phyloP scores from a whole-genome alignment of 2,113 vertebrate species.

The Athene cunicularia region DNA sequence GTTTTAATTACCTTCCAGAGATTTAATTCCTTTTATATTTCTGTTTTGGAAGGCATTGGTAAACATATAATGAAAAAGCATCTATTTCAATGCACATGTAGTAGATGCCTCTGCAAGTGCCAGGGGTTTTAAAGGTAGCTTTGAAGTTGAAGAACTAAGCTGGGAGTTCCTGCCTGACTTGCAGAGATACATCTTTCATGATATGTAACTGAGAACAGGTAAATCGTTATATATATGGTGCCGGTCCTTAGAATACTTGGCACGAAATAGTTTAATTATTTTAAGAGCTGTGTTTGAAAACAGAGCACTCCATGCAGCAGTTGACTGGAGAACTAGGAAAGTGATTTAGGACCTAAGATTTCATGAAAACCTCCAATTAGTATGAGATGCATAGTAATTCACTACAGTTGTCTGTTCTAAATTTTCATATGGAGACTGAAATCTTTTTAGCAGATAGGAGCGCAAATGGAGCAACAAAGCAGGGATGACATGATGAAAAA shows the following conservation, averaged over 20 bases:
- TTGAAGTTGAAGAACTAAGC: conserved; percentile 45
- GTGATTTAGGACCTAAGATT: not conserved
- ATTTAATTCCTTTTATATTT: conserved; percentile 32
- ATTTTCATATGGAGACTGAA: not conserved
- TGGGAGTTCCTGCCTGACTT: conserved; percentile 38
- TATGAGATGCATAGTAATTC: not conserved
- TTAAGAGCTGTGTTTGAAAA: conserved; percentile 42
- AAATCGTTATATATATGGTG: not conserved
- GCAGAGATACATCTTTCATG: conserved; percentile 23
- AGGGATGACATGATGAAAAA: not conserved
- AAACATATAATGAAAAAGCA: not conserved
- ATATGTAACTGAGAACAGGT: conserved; percentile 31
- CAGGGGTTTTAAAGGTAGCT: conserved; percentile 10
- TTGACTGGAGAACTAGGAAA: not conserved
- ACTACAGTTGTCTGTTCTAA: not conserved
- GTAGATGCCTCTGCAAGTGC: conserved; percentile 15
- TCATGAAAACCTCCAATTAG: not conserved
- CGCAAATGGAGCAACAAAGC: not conserved
- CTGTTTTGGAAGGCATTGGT: not conserved
- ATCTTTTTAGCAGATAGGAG: not conserved
- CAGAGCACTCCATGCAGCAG: not conserved
- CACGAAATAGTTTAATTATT: not conserved
- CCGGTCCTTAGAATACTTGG: conserved; percentile 7
- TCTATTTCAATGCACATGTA: not conserved
- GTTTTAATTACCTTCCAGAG: conserved; percentile 43